Evolutionary conservation across 1,140 invertebrate species (phyloP), one percentile per base, ranked within the genome.

Genomic region (Odontomachus brunneus): DNA sequence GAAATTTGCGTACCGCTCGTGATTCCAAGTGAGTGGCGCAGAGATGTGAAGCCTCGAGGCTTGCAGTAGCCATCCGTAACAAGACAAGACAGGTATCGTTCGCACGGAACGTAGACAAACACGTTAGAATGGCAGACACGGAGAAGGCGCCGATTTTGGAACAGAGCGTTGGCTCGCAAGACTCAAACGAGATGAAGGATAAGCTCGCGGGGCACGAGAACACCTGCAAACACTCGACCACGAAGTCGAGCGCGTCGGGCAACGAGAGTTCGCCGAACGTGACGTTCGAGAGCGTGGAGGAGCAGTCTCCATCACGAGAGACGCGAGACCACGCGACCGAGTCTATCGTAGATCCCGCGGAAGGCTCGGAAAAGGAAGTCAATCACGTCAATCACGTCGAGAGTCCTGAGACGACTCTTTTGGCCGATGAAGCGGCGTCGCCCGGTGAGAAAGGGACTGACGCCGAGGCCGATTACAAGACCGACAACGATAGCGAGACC

Each of bases 261-360:
- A 33, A 17, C 11, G 22, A 60, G 44, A 7, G 19, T 49, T 26
- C 57, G 12, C 24, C 44, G 22, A 44, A 38, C 1, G 17, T 55
- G 29, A 57, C 9, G 15, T 57, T 12, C 22, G 65, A 80, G 33
- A 44, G n/a, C 44, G 53, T 38, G 49, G 57, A 24, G 65, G 65
- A 80, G 55, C 75, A 53, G 48, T 26, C 59, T 12, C n/a, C 38
- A 44, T 44, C 73, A 22, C 24, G 48, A n/a, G 62, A 12, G 22
- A 11, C 29, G 22, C 49, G n/a, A 76, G 66, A 9, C 44, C 11
- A 12, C 48, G n/a, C n/a, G n/a, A 12, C 29, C 19, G 24, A 12
- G 5, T 15, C 49, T 19, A n/a, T 11, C 73, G 22, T 67, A 19
- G 33, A n/a, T 53, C 38, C n/a, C 11, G 48, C 26, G 26, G 29